Evolutionary conservation across 2,113 vertebrate species (phyloP).

Genomic region (Galemys pyrenaicus): DNA sequence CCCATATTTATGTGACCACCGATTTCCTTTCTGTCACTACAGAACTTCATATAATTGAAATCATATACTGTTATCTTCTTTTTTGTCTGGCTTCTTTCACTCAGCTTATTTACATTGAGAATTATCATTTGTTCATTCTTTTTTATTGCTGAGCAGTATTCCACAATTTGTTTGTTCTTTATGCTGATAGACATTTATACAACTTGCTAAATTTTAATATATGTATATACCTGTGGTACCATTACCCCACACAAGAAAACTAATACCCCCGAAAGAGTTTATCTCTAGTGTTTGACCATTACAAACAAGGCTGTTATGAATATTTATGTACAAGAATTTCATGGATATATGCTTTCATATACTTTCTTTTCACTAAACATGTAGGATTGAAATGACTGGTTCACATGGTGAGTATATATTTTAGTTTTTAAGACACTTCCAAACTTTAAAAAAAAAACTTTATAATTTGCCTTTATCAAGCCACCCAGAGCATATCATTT

Average conservation of each 20-base stretch:
- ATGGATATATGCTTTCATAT: neutral
- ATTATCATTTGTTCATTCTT: neutral
- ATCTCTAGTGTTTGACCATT: neutral
- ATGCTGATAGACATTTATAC: neutral
- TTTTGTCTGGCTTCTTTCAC: constrained; percentile 4
- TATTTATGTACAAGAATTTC: neutral
- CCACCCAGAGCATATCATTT: neutral
- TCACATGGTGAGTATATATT: neutral
- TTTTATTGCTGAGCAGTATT: neutral
- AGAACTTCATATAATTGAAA: neutral
- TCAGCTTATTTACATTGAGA: neutral
- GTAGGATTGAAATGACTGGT: neutral
- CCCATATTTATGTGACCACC: neutral
- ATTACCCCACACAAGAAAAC: neutral
- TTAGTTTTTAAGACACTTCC: neutral
- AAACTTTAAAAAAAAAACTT: neutral
- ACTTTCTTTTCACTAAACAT: neutral
- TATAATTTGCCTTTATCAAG: constrained; percentile 30
- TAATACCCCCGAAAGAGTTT: neutral
- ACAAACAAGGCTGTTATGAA: neutral
- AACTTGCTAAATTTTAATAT: neutral
- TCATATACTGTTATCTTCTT: neutral
- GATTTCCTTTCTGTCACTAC: neutral
- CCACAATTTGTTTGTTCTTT: neutral
- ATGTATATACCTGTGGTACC: neutral